Evolutionary conservation across 2,888 invertebrate species (phyloP).

Genomic region (Parnassius apollo): DNA sequence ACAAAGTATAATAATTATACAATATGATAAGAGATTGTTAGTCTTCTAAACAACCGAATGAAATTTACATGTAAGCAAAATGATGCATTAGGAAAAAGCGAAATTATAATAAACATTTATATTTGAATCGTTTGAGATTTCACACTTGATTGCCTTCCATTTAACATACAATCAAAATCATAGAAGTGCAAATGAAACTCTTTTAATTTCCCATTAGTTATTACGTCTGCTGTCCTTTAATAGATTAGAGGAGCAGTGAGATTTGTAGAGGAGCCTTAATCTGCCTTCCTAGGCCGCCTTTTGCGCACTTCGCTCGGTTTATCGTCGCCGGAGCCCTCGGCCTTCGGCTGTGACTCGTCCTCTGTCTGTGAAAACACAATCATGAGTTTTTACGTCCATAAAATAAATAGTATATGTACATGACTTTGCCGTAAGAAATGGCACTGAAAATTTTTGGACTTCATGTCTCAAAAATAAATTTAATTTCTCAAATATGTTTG

Average conservation of each 20-base stretch:
- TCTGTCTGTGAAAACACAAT: slow-evolving; percentile 50
- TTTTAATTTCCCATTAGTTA: not conserved
- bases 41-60: too few relatives aligned
- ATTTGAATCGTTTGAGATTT: not conserved
- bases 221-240: not conserved
- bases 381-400: too few relatives aligned
- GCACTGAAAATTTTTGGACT: too few relatives aligned
- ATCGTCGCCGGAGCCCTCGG: slow-evolving; percentile 41
- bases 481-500: too few relatives aligned
- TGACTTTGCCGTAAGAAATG: too few relatives aligned
- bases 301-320: slow-evolving; percentile 81
- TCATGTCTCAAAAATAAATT: too few relatives aligned
- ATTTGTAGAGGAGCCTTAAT: slow-evolving; percentile 57
- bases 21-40: too few relatives aligned
- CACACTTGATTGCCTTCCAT: not conserved
- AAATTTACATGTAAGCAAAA: too few relatives aligned
- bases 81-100: too few relatives aligned
- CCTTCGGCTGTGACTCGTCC: slow-evolving; percentile 44
- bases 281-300: slow-evolving; percentile 87
- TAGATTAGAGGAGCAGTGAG: slow-evolving; percentile 1
- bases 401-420: too few relatives aligned
- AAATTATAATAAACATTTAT: too few relatives aligned
- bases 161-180: not conserved
- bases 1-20: too few relatives aligned
- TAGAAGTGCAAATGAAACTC: not conserved